phyloP scores from a whole-genome alignment of 2,113 vertebrate species.

The Psettodes erumei region DNA sequence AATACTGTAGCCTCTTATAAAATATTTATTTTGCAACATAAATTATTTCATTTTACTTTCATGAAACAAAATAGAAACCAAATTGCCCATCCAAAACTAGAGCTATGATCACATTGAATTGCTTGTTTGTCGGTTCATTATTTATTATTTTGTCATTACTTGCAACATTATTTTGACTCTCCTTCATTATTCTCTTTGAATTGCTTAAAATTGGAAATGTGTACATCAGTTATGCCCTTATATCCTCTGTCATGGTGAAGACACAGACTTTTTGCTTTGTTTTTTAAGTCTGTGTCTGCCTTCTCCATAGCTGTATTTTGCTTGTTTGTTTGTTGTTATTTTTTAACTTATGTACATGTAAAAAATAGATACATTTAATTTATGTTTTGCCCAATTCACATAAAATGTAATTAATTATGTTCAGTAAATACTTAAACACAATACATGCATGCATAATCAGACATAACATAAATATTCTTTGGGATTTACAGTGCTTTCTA shows the following conservation, averaged over 20 bases:
- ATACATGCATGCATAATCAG: neutral
- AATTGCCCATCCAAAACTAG: neutral
- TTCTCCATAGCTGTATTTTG: neutral
- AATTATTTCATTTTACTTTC: neutral
- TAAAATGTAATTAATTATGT: slow-evolving; percentile 1
- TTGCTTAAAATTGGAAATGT: neutral
- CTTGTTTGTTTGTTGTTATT: no score
- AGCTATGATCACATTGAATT: neutral
- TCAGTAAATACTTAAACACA: slow-evolving; percentile 4
- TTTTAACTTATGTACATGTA: no score
- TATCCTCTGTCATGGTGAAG: neutral
- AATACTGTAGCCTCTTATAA: neutral
- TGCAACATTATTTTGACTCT: neutral
- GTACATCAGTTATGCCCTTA: no score
- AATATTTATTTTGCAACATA: neutral
- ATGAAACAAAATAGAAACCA: neutral
- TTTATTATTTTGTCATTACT: neutral
- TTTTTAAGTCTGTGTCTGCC: neutral
- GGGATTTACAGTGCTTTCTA: slow-evolving; percentile 31
- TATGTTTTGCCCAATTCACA: neutral
- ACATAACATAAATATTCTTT: slow-evolving; percentile 17
- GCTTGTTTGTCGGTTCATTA: neutral
- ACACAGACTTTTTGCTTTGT: neutral
- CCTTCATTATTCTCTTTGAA: neutral
- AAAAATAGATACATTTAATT: neutral